Evolutionary conservation across 2,797 vertebrate species (phyloP).

Genomic region (Lophotriccus pileatus): DNA sequence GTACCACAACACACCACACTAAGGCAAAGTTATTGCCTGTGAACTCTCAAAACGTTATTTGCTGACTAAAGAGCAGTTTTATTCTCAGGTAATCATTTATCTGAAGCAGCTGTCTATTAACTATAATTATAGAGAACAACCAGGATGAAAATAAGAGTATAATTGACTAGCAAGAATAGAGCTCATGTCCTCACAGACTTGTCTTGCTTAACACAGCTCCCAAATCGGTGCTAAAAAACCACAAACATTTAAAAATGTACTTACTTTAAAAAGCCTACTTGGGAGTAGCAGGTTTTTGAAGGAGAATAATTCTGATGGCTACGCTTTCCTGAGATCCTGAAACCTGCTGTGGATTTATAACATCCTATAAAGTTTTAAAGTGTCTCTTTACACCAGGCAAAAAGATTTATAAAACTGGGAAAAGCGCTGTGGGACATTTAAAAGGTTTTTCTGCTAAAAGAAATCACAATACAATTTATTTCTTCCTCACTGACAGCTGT

Average conservation of each 20-base stretch:
- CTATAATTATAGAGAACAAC: background rate
- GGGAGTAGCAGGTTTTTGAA: background rate
- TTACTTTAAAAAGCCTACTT: background rate
- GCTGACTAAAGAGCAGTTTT: slow-evolving; percentile 35
- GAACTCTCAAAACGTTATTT: background rate
- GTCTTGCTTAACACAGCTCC: background rate
- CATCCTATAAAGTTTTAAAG: background rate
- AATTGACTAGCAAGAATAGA: background rate
- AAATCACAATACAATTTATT: background rate
- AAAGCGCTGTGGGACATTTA: background rate
- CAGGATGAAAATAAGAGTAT: background rate
- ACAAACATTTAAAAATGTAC: background rate
- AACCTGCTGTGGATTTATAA: background rate
- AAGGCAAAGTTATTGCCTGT: background rate
- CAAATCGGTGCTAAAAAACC: background rate
- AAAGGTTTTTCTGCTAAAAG: background rate
- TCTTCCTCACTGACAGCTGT: background rate
- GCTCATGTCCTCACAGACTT: background rate
- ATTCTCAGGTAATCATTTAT: slow-evolving; percentile 43
- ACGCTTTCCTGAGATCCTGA: background rate
- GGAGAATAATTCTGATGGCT: background rate
- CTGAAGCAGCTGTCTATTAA: slow-evolving; percentile 47
- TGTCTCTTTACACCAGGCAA: background rate
- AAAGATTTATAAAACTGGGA: background rate
- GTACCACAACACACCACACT: background rate